Evolutionary conservation across 37 sponge, comb jelly and placozoan species (phyloP).

Genomic region (Diacarnus erythraeanus): DNA sequence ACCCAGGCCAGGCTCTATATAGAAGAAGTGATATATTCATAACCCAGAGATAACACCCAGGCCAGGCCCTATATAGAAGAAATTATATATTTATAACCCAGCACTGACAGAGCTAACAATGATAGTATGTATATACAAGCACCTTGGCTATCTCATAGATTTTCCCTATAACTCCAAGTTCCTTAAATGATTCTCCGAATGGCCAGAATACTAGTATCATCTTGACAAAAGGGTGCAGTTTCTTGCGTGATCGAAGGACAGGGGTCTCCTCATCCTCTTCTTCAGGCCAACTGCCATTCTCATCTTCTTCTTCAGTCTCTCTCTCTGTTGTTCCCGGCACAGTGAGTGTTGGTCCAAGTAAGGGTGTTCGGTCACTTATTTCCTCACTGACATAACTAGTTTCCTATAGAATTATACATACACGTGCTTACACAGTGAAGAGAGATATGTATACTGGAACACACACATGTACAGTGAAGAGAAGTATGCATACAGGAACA

Average conservation of each 20-base stretch:
- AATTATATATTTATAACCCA: too few species aligned
- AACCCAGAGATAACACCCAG: too few species aligned
- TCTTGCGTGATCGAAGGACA: not conserved
- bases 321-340: not conserved
- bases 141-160: constrained; percentile 66
- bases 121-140: not conserved
- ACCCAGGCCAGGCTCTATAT: too few species aligned
- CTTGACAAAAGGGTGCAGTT: constrained; percentile 53
- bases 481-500: not conserved
- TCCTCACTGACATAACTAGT: not conserved
- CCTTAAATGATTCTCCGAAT: constrained; percentile 51
- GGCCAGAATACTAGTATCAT: constrained; percentile 59
- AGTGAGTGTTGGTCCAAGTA: not conserved
- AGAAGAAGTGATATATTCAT: too few species aligned
- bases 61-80: too few species aligned
- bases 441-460: not conserved
- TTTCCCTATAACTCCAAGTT: constrained; percentile 35
- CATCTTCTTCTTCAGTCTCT: not conserved
- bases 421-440: not conserved
- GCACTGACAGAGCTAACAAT: too few species aligned
- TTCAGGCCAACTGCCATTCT: not conserved
- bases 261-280: not conserved
- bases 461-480: not conserved
- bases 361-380: constrained; percentile 6
- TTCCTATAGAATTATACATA: not conserved